Conservation (phyloP, 2,888 invertebrate genomes). For the Saturnia pavonia region DNA sequence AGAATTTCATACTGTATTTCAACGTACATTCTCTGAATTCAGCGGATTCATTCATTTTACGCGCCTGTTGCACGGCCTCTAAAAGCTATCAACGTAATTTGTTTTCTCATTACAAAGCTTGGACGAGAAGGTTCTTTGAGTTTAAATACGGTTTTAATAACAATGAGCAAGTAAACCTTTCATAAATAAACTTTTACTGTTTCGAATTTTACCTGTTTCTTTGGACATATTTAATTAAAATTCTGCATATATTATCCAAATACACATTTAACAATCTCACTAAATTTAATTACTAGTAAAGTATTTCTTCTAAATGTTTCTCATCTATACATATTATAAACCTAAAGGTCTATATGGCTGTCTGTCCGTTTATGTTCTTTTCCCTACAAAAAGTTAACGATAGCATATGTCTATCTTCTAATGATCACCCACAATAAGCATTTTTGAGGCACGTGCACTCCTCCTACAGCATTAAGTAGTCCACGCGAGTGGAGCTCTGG, state of each 20-base stretch:
- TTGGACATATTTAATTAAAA: background rate
- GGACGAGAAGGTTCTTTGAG: background rate
- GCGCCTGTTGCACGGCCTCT: conserved; percentile 45
- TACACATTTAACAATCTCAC: background rate
- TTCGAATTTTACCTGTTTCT: background rate
- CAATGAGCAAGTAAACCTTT: background rate
- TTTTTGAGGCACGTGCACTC: too few relatives aligned
- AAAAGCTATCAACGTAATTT: conserved; percentile 18
- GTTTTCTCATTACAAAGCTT: background rate
- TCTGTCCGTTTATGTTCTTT: too few relatives aligned
- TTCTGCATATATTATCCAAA: background rate
- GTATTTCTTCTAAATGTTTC: background rate
- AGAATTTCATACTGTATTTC: conserved; percentile 1
- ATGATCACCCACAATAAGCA: too few relatives aligned
- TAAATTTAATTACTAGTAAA: background rate
- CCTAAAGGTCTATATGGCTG: too few relatives aligned
- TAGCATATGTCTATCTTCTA: too few relatives aligned
- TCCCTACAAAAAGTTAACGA: too few relatives aligned
- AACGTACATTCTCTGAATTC: conserved; percentile 12
- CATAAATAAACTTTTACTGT: background rate
- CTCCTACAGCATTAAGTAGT: too few relatives aligned
- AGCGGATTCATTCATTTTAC: conserved; percentile 28
- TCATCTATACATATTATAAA: background rate
- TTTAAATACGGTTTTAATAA: background rate
- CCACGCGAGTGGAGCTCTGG: too few relatives aligned